A percentile compares a stretch with the other conserved stretches of the same genome.
These are phyloP conservation scores for Spodoptera frugiperda DNA, from an alignment of 1,140 invertebrate genomes.

Conservation along the genomic window DNA sequence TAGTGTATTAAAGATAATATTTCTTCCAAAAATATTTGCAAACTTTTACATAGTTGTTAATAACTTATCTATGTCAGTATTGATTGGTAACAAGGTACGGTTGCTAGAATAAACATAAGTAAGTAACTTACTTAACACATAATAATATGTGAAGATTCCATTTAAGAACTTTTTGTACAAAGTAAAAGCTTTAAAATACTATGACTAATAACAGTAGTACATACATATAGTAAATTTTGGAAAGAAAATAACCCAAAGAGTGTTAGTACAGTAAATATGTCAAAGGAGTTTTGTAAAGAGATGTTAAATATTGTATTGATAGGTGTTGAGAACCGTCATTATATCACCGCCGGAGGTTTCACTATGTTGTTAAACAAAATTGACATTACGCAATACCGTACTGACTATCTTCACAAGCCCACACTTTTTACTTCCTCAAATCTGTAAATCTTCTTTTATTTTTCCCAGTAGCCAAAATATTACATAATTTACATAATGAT, in stretches of 20 bases:
- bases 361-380: slow-evolving; percentile 83
- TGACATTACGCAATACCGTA: slow-evolving; percentile 71
- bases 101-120: too few species aligned
- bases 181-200: too few species aligned
- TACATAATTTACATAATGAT: slow-evolving; percentile 37
- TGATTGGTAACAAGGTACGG: too few species aligned
- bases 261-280: neutral
- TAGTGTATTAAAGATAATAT: too few species aligned
- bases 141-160: too few species aligned
- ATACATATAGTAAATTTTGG: too few species aligned
- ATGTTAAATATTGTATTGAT: slow-evolving; percentile 36
- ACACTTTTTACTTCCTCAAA: slow-evolving; percentile 68
- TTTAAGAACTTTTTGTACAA: too few species aligned
- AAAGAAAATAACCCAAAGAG: neutral
- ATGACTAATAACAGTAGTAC: too few species aligned
- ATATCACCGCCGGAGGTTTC: slow-evolving; percentile 78
- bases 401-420: slow-evolving; percentile 61
- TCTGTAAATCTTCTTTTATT: slow-evolving; percentile 43
- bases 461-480: slow-evolving; percentile 26
- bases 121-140: too few species aligned
- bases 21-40: too few species aligned
- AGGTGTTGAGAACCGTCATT: slow-evolving; percentile 59
- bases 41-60: too few species aligned
- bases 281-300: slow-evolving; percentile 33
- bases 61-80: too few species aligned